Evolutionary conservation across 2,888 invertebrate genomes (phyloP), one percentile per base, ranked within the genome.

Genomic region (Rhagophthalmus giganteus): DNA sequence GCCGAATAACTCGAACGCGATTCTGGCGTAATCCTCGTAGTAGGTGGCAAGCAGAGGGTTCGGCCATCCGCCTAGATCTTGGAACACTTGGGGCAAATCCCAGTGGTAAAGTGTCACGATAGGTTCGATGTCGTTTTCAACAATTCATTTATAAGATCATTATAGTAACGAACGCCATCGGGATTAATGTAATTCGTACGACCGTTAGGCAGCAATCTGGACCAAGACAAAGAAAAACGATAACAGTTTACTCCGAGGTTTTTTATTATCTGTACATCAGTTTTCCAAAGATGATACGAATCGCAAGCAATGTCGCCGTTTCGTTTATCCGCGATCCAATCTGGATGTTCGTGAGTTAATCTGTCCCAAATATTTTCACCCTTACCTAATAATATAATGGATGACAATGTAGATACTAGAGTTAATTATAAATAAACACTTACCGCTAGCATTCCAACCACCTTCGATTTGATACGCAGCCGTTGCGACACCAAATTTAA

Each of bases 61-160:
- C 71, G 80, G 77, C 83, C 83, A 84, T 0, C 84, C 85, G 0
- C 84, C 84, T 2, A 82, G 67, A 32, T 81, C 79, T 74, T 82
- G 79, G 10, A 82, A 68, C 2, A 62, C 51, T 60, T 82, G 79
- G 0, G 85, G 85, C 48, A 84, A 73, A 64, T 86, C 84, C 82
- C 82, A 85, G 62, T 85, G 84, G 72, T 83, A 84, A 67, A 85
- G 73, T 0, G 83, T 84, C 7, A 82, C 78, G 34, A 81, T 61
- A 0, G 87, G 85, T 41, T 71, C 63, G 46, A 88, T 83, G 7
- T 74, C 75, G 40, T 78, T 73, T 1, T 72, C 0, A 74, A 52
- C 2, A 88, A 72, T 55, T 79, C 80, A 30, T 81, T 72, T 7
- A 87, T 76, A 12, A 88, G 65, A 26, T 78, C 73, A 35, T 77